phyloP scores from a whole-genome alignment of 2,888 invertebrate genomes.

The Anoncus sp. region DNA sequence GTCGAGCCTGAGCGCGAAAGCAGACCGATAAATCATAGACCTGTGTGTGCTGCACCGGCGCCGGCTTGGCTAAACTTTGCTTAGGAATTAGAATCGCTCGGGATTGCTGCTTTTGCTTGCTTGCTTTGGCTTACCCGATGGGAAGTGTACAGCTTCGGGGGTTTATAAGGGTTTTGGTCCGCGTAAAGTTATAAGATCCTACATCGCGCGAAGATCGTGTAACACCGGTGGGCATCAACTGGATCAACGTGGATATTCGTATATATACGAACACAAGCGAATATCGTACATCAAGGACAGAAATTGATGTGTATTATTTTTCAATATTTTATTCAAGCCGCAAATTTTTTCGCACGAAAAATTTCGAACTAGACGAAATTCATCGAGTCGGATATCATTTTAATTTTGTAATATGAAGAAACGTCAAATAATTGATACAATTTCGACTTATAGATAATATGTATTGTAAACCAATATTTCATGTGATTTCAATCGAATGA shows the following conservation, averaged over 20 bases:
- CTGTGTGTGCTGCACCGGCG: constrained; percentile 72
- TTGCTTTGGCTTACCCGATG: constrained; percentile 24
- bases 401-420: no score
- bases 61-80: constrained; percentile 75
- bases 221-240: constrained; percentile 8
- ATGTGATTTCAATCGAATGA: no score
- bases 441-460: no score
- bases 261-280: neutral
- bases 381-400: no score
- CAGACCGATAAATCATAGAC: constrained; percentile 78
- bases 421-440: no score
- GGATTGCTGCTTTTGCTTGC: constrained; percentile 38
- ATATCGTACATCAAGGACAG: neutral
- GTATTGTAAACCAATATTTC: no score
- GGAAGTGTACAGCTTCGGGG: constrained; percentile 36
- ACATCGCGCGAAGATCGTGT: constrained; percentile 47
- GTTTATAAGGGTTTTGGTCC: constrained; percentile 43
- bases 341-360: neutral
- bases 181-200: constrained; percentile 36
- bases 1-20: constrained; percentile 64
- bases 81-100: constrained; percentile 64
- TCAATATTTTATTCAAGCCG: neutral
- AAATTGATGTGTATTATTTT: neutral
- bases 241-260: neutral
- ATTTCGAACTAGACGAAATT: no score